Percentiles rank a stretch among this genome's conserved stretches.
Conservation (phyloP, 2,888 invertebrate species). For the Globia sparganii region DNA sequence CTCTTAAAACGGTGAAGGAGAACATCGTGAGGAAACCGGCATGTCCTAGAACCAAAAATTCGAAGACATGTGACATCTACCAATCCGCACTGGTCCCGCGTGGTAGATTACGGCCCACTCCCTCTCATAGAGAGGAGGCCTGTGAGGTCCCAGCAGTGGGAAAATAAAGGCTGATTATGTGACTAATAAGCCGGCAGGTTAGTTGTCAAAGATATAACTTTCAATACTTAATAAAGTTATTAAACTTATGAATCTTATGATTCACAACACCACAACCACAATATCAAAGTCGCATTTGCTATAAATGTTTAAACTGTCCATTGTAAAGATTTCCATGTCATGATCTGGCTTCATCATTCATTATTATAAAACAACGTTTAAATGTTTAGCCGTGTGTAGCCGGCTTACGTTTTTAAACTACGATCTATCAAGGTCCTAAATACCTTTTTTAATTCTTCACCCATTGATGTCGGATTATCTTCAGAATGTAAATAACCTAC, state of each 20-base stretch:
- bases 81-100: too few relatives aligned
- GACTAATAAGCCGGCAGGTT: background rate
- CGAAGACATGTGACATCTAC: too few relatives aligned
- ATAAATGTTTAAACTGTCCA: slow-evolving; percentile 31
- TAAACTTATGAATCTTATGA: slow-evolving; percentile 38
- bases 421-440: too few relatives aligned
- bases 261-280: slow-evolving; percentile 9
- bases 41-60: too few relatives aligned
- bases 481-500: background rate
- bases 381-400: background rate
- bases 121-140: too few relatives aligned
- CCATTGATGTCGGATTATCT: background rate
- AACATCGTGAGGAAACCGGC: too few relatives aligned
- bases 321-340: slow-evolving; percentile 44
- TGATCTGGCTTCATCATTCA: background rate
- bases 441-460: too few relatives aligned
- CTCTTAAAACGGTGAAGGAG: too few relatives aligned
- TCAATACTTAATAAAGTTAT: slow-evolving; percentile 30
- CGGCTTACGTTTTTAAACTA: background rate
- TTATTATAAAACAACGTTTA: slow-evolving; percentile 9
- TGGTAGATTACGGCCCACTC: too few relatives aligned
- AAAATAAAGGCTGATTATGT: too few relatives aligned
- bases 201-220: slow-evolving; percentile 24
- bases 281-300: slow-evolving; percentile 11
- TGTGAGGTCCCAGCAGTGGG: too few relatives aligned